Base-by-base conservation (phyloP, 37 sponge, comb jelly and placozoan species). In the Geodia barretti region DNA sequence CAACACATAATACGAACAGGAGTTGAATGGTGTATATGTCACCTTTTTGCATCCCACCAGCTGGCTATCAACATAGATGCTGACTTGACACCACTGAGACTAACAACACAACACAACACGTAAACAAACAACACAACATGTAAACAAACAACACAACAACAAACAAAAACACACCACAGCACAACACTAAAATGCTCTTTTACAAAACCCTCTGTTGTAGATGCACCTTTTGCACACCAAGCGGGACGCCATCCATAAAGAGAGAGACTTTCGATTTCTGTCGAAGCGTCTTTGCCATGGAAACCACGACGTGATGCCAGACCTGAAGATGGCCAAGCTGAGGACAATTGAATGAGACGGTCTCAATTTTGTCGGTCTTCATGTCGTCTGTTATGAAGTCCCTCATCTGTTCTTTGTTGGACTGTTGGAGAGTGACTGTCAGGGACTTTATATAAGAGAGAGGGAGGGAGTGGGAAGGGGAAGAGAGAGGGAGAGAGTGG, bases 281-380 rank as follows among this genome's bases (percentile, higher is more conserved):
- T 42, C 88, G 65, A 31, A 72, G 41, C 21, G 34, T 60, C 47
- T 83, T 83, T 30, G 79, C 30, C 64, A 95, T 39, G 14, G 81
- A 81, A 39, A 95, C 89, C 59, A 34, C 77, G 17, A 92, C 65
- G 42, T 95, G 95, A 34, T 85, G 79, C 95, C 95, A 95, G 60
- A 40, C 30, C 4, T 76, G 76, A 4, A 31, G 29, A 60, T 69
- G 77, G 32, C 64, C 74, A 30, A 82, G 32, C 32, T 73, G 58
- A 8, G 60, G 33, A 47, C 80, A 79, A 9, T 1, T 7, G 35
- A 88, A 88, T 58, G 38, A 60, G 11, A 75, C 77, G 65, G 75
- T 78, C 19, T 74, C 70, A 26, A 68, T 20, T 77, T 76, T 47
- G 14, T 47, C 54, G 19, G 39, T 11, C 14, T 47, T 47, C 14